These are phyloP conservation scores for Phenganax subtilis DNA, from an alignment of 92 coral and sea anemone genomes.

Conservation along the genomic window DNA sequence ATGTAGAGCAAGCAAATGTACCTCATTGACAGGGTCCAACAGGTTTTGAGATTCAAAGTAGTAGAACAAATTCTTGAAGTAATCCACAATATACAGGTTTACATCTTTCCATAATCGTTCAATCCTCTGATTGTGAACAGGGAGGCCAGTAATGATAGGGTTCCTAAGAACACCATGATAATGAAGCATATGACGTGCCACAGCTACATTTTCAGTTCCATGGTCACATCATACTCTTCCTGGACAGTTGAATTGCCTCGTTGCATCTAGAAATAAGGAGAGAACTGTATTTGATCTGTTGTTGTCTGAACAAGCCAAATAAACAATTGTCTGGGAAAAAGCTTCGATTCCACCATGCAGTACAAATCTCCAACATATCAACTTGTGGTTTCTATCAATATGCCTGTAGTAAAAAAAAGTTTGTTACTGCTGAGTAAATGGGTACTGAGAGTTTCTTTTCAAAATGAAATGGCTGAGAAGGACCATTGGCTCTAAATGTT, in stretches of 20 bases:
- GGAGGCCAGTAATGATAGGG: constrained; percentile 17
- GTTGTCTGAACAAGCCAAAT: constrained; percentile 29
- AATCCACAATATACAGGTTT: constrained; percentile 40
- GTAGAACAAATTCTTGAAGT: constrained; percentile 40
- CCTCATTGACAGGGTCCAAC: constrained; percentile 39
- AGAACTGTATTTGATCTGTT: constrained; percentile 30
- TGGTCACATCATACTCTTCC: constrained; percentile 32
- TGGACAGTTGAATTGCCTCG: constrained; percentile 25
- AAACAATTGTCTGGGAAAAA: constrained; percentile 31
- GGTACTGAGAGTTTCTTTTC: no score
- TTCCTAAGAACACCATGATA: background rate
- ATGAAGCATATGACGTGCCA: constrained; percentile 11
- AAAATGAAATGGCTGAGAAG: no score
- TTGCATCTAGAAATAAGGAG: constrained; percentile 15
- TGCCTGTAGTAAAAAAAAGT: constrained; percentile 31
- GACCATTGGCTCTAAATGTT: no score
- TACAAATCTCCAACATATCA: constrained; percentile 25
- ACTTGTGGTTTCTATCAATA: constrained; percentile 45
- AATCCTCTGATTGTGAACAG: constrained; percentile 58
- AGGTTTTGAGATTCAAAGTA: constrained; percentile 34
- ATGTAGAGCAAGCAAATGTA: constrained; percentile 38
- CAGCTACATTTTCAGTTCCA: constrained; percentile 38
- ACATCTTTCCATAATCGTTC: constrained; percentile 55
- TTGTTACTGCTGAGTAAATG: constrained; percentile 11
- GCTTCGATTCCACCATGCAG: constrained; percentile 40